Percentiles rank a stretch among this genome's conserved stretches.
phyloP scores from a whole-genome alignment of 2,797 vertebrate species.

The Sarcophilus harrisii region DNA sequence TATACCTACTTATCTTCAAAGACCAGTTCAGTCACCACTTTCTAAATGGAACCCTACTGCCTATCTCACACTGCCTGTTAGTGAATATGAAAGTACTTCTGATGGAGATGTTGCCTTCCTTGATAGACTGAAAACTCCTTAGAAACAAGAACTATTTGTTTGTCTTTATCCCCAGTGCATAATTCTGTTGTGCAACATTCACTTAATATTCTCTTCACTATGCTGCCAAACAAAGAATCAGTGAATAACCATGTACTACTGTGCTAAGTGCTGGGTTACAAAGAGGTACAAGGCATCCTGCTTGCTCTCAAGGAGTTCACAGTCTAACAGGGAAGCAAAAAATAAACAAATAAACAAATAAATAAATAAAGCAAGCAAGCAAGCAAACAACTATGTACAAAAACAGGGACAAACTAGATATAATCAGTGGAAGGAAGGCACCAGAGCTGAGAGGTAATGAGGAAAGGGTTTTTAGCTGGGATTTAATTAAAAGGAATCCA shows the following conservation, averaged over 20 bases:
- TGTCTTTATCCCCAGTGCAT: not conserved
- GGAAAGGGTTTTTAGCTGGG: not conserved
- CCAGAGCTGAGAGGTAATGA: not conserved
- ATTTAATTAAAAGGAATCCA: not conserved
- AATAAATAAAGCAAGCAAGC: too few species aligned
- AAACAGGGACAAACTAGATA: not conserved
- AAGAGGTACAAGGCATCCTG: not conserved
- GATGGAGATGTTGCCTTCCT: not conserved
- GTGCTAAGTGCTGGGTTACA: not conserved
- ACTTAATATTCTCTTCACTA: not conserved
- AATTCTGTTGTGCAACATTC: not conserved
- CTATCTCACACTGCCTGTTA: not conserved
- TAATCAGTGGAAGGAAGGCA: not conserved
- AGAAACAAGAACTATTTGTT: not conserved
- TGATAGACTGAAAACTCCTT: not conserved
- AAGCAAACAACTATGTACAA: not conserved
- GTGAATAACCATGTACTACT: not conserved
- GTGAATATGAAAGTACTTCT: not conserved
- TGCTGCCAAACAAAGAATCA: not conserved
- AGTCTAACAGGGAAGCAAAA: not conserved
- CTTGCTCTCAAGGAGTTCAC: not conserved
- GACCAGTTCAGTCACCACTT: not conserved
- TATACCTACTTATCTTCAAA: not conserved
- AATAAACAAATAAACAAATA: not conserved
- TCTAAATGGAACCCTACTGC: not conserved